Conservation (phyloP, 2,888 invertebrate species). For the Sminthurinus aureus region DNA sequence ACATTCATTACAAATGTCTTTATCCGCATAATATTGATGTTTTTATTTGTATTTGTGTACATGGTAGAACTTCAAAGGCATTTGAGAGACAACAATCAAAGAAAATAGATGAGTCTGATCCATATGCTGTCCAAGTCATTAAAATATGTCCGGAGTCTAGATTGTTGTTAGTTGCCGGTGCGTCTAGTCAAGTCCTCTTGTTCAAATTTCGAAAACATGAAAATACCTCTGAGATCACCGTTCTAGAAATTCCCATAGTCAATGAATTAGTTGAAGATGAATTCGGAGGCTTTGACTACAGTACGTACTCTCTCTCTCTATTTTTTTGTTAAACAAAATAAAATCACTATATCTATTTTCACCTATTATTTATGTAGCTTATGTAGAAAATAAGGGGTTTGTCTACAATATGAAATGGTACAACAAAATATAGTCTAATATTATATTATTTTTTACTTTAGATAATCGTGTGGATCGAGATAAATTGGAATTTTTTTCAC, state of each 20-base stretch:
- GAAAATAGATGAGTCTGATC: slow-evolving; percentile 76
- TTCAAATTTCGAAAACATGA: slow-evolving; percentile 96
- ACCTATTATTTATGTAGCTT: no score
- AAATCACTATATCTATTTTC: no score
- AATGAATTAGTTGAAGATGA: slow-evolving; percentile 70
- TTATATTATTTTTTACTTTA: no score
- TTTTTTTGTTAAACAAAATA: no score
- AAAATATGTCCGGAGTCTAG: slow-evolving; percentile 94
- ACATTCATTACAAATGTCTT: no score
- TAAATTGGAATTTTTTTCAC: slow-evolving; percentile 62
- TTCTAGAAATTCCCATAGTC: slow-evolving; percentile 86
- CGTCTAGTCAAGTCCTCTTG: slow-evolving; percentile 91
- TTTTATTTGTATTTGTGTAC: background rate
- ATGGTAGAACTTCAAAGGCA: slow-evolving; percentile 73
- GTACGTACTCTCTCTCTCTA: background rate
- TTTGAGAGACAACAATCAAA: slow-evolving; percentile 73
- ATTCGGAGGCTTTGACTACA: slow-evolving; percentile 63
- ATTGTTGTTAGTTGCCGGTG: slow-evolving; percentile 86
- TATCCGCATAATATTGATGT: no score
- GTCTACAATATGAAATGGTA: no score
- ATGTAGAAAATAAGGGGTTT: no score
- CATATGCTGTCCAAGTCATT: slow-evolving; percentile 88
- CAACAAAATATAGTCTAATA: no score
- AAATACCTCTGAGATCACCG: slow-evolving; percentile 79
- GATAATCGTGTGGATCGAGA: background rate